Percentiles rank a stretch among this genome's conserved stretches.
phyloP scores from a whole-genome alignment of 2,888 invertebrate genomes.

The Spatulosminthurus flaviceps region DNA sequence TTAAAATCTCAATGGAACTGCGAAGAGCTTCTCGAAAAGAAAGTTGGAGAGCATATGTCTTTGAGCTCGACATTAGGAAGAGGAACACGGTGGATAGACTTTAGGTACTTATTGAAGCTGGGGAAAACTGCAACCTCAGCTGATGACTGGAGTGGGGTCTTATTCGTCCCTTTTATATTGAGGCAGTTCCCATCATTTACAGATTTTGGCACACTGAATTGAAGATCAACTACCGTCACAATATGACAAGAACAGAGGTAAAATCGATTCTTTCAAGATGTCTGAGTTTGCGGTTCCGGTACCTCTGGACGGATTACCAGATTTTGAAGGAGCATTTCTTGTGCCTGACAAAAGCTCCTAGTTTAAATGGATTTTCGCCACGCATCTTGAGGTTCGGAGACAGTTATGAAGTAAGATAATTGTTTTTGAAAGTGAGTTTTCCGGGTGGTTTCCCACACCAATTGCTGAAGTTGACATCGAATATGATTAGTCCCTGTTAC shows the following conservation, averaged over 20 bases:
- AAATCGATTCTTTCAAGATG: slow-evolving; percentile 29
- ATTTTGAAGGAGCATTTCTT: not conserved
- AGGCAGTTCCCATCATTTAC: not conserved
- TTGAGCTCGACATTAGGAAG: too few relatives aligned
- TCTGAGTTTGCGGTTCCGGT: slow-evolving; percentile 38
- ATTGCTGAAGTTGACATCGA: not conserved
- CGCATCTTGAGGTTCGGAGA: not conserved
- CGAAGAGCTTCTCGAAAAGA: too few relatives aligned
- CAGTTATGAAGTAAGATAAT: not conserved
- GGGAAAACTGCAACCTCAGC: not conserved
- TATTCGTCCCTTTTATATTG: not conserved
- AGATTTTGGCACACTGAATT: not conserved
- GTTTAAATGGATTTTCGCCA: not conserved
- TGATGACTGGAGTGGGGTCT: not conserved
- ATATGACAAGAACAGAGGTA: slow-evolving; percentile 12
- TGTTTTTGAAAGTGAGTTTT: not conserved
- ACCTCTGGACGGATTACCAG: not conserved
- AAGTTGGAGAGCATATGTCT: too few relatives aligned
- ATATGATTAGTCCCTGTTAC: slow-evolving; percentile 37
- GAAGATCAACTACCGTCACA: not conserved
- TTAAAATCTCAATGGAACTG: too few relatives aligned
- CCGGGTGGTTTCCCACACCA: too few relatives aligned
- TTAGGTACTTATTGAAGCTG: too few relatives aligned
- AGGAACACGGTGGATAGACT: too few relatives aligned
- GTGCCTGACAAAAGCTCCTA: not conserved